Evolutionary conservation across 1,140 invertebrate species (phyloP).

Genomic region (Rhopalosiphum padi): DNA sequence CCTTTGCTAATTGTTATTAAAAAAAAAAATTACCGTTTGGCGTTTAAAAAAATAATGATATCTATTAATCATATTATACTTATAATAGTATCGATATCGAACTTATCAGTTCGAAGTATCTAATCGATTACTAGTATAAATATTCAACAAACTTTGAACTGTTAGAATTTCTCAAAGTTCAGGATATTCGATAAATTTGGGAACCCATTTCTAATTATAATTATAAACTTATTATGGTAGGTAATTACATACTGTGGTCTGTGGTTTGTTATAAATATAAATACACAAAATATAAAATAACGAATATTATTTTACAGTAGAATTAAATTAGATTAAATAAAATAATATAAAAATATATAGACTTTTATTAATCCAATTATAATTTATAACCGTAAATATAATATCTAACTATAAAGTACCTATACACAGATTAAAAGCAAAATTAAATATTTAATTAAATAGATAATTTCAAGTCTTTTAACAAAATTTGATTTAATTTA

Average conservation of each 20-base stretch:
- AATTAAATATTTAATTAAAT: background rate
- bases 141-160: background rate
- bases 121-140: background rate
- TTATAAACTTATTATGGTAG: background rate
- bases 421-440: background rate
- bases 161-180: too few species aligned
- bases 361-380: background rate
- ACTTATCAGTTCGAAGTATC: background rate
- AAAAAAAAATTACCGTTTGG: too few species aligned
- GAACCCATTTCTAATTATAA: background rate
- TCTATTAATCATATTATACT: too few species aligned
- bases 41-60: too few species aligned
- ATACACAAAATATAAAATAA: background rate
- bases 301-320: background rate
- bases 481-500: background rate
- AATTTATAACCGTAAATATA: background rate
- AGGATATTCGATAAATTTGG: background rate
- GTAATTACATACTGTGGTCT: background rate
- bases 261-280: background rate
- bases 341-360: background rate
- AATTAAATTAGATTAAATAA: background rate
- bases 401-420: background rate
- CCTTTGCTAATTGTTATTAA: too few species aligned
- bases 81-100: too few species aligned
- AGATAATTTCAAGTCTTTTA: background rate